Conservation (phyloP, 2,888 invertebrate genomes). For the Scaptodrosophila latifasciaeformis region DNA sequence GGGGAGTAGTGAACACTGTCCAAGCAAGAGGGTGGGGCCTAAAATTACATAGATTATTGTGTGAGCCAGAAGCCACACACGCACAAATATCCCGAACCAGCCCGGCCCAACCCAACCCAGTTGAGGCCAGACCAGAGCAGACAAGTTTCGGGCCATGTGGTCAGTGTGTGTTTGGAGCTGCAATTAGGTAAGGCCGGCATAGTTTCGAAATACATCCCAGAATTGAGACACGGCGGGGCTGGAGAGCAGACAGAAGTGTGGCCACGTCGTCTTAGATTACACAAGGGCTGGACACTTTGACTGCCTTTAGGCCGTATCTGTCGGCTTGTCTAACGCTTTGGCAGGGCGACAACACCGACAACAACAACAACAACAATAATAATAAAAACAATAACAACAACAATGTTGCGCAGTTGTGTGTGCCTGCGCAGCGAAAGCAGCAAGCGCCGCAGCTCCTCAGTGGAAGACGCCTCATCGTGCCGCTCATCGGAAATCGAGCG, state of each 20-base stretch:
- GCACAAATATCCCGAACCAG: neutral
- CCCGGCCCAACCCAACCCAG: neutral
- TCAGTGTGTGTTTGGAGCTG: conserved; percentile 30
- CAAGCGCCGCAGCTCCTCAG: conserved; percentile 73
- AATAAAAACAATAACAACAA: too few species aligned
- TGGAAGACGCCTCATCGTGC: conserved; percentile 75
- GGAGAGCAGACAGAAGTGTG: too few species aligned
- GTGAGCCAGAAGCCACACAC: neutral
- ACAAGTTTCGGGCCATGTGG: conserved; percentile 19
- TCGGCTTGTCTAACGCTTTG: too few species aligned
- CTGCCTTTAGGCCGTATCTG: too few species aligned
- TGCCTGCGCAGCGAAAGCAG: conserved; percentile 71
- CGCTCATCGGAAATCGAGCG: conserved; percentile 75
- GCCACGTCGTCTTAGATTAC: too few species aligned
- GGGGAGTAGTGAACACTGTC: too few species aligned
- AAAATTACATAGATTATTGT: neutral
- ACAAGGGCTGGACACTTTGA: neutral
- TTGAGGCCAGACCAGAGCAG: conserved; percentile 15
- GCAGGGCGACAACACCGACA: too few species aligned
- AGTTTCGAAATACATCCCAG: neutral
- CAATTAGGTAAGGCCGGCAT: conserved; percentile 31
- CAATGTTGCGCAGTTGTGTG: conserved; percentile 74
- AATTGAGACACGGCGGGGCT: too few species aligned
- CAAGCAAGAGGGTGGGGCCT: neutral
- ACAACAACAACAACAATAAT: too few species aligned